Conservation (phyloP, 2,113 vertebrate species). For the Hystrix brachyura region DNA sequence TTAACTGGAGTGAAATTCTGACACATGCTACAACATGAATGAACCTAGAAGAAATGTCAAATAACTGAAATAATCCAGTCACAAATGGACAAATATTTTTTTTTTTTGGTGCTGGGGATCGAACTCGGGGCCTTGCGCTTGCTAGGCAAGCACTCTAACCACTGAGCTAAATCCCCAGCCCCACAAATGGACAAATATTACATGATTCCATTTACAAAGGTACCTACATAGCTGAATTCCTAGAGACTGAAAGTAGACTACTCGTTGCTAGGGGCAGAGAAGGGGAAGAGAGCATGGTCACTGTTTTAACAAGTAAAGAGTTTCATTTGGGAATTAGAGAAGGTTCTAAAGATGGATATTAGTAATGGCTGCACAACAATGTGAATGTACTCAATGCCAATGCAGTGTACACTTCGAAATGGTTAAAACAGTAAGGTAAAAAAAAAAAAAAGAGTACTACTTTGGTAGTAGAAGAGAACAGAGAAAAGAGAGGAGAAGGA, state of each 20-base stretch:
- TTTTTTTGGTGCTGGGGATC: too few species aligned
- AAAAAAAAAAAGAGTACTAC: not conserved
- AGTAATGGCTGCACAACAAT: not conserved
- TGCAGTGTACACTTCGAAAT: not conserved
- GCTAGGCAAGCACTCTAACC: too few species aligned
- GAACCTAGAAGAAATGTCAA: not conserved
- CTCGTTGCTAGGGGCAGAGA: not conserved
- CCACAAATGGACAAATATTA: not conserved
- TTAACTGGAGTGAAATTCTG: conserved; percentile 62
- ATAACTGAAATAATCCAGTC: conserved; percentile 43
- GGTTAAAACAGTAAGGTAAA: conserved; percentile 23
- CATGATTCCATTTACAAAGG: not conserved
- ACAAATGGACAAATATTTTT: conserved; percentile 9
- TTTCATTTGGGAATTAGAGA: conserved; percentile 26
- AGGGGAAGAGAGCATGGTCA: not conserved
- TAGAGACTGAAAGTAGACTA: conserved; percentile 44
- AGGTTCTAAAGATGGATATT: not conserved
- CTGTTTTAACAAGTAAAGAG: not conserved
- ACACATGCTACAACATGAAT: conserved; percentile 27
- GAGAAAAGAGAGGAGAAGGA: not conserved
- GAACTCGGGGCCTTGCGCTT: too few species aligned
- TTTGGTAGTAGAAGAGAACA: not conserved
- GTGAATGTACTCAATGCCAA: not conserved
- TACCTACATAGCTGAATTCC: conserved; percentile 44
- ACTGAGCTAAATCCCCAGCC: too few species aligned